Conservation (phyloP, 64 coral and sea anemone species). For the Dendrophyllia cribrosa region DNA sequence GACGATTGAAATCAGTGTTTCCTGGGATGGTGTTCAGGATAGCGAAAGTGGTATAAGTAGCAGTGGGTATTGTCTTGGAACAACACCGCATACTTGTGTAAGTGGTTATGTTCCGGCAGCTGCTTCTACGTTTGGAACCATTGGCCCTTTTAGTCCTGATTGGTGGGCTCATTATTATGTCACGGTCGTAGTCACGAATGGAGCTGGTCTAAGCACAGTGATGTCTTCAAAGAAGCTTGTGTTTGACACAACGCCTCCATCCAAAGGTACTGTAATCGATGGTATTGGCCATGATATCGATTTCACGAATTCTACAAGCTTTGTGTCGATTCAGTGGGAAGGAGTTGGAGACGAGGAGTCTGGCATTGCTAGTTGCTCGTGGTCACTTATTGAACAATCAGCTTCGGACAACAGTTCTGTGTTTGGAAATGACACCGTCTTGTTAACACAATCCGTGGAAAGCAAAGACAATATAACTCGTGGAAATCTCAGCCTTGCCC, state of each 20-base stretch:
- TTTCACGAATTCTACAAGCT: conserved; percentile 56
- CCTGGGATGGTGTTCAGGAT: conserved; percentile 62
- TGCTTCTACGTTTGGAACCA: conserved; percentile 3
- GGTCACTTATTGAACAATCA: conserved; percentile 70
- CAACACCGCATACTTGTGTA: conserved; percentile 37
- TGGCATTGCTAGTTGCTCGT: conserved; percentile 60
- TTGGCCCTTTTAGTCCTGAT: conserved; percentile 58
- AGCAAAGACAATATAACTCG: conserved; percentile 47
- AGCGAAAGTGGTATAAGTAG: conserved; percentile 48
- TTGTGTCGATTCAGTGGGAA: conserved; percentile 61
- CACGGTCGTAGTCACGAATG: conserved; percentile 53
- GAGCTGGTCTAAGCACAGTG: conserved; percentile 63
- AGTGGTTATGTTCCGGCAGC: not conserved
- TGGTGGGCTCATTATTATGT: conserved; percentile 1
- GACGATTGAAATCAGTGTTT: conserved; percentile 36
- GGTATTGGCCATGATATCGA: conserved; percentile 66
- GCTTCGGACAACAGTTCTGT: conserved; percentile 51
- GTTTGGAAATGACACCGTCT: conserved; percentile 71
- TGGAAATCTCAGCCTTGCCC: conserved; percentile 48
- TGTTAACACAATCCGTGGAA: conserved; percentile 66
- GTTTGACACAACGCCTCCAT: conserved; percentile 79
- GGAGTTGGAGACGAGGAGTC: conserved; percentile 78
- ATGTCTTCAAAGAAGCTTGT: conserved; percentile 61
- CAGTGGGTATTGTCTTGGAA: conserved; percentile 50
- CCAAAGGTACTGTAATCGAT: conserved; percentile 75